A percentile compares a stretch with the other conserved stretches of the same genome.
Evolutionary conservation across 2,888 invertebrate species (phyloP).

Genomic region (Cerastis leucographa): DNA sequence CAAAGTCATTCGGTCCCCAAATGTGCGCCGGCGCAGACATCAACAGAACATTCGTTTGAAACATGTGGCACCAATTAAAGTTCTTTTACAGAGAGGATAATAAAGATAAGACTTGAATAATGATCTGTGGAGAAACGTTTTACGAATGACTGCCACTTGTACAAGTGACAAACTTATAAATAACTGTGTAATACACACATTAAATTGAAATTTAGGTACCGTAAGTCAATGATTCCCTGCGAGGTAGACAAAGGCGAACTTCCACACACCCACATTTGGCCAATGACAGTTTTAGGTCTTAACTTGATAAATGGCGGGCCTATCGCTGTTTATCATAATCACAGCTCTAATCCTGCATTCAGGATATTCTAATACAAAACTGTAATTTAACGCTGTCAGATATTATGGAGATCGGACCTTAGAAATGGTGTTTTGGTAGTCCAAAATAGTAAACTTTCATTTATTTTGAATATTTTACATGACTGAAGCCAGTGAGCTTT

Average conservation of each 20-base stretch:
- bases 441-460: background rate
- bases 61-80: constrained; percentile 89
- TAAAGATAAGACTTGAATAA: constrained; percentile 88
- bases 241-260: constrained; percentile 37
- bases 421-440: background rate
- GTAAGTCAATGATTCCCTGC: constrained; percentile 2
- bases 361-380: constrained; percentile 36
- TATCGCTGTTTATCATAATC: constrained; percentile 56
- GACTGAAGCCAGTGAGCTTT: constrained; percentile 4
- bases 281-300: constrained; percentile 59
- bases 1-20: constrained; percentile 76
- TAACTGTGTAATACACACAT: constrained; percentile 56
- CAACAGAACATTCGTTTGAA: constrained; percentile 81
- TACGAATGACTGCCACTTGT: constrained; percentile 86
- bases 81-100: constrained; percentile 86
- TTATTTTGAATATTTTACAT: constrained; percentile 10
- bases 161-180: constrained; percentile 82
- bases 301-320: constrained; percentile 52
- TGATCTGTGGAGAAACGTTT: constrained; percentile 86
- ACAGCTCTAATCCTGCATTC: constrained; percentile 41
- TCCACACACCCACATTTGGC: constrained; percentile 36
- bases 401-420: constrained; percentile 1
- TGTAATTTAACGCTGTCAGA: constrained; percentile 39
- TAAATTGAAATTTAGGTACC: constrained; percentile 20
- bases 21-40: constrained; percentile 78